phyloP scores from a whole-genome alignment of 2,888 invertebrate species.

The Orthosia gracilis region DNA sequence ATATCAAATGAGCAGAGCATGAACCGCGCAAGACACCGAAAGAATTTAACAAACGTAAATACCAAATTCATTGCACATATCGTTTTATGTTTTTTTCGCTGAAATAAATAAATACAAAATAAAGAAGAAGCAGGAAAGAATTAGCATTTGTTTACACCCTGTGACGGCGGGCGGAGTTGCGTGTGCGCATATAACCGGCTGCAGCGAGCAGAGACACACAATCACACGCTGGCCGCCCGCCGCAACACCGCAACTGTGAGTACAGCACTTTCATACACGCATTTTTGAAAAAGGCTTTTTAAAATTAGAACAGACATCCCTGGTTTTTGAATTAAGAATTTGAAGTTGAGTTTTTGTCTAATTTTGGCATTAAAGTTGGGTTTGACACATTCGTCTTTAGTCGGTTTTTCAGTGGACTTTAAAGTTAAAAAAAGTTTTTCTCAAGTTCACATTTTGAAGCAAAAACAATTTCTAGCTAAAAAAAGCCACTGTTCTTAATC shows the following conservation, averaged over 20 bases:
- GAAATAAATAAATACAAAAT: constrained; percentile 39
- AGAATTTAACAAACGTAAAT: constrained; percentile 13
- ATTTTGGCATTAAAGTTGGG: too few species aligned
- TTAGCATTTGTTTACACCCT: constrained; percentile 78
- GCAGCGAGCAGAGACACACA: constrained; percentile 77
- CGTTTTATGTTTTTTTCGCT: constrained; percentile 25
- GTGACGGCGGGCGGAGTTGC: constrained; percentile 70
- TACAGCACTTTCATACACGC: constrained; percentile 62
- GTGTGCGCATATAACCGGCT: constrained; percentile 84
- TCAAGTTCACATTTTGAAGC: background rate
- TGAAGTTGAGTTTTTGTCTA: too few species aligned
- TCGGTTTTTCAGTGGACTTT: background rate
- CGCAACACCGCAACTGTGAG: constrained; percentile 82
- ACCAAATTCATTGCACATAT: constrained; percentile 37
- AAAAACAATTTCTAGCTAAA: too few species aligned
- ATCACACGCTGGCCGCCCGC: constrained; percentile 80
- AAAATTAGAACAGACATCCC: too few species aligned
- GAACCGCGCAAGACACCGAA: background rate
- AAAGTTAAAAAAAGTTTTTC: background rate
- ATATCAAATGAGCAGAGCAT: background rate
- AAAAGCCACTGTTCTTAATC: too few species aligned
- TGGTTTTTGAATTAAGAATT: too few species aligned
- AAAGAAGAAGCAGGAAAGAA: constrained; percentile 69
- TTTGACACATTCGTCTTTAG: too few species aligned
- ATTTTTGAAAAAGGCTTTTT: too few species aligned